Evolutionary conservation across 1,140 invertebrate genomes (phyloP), one percentile per base, ranked within the genome.

Genomic region (Hypothenemus hampei): DNA sequence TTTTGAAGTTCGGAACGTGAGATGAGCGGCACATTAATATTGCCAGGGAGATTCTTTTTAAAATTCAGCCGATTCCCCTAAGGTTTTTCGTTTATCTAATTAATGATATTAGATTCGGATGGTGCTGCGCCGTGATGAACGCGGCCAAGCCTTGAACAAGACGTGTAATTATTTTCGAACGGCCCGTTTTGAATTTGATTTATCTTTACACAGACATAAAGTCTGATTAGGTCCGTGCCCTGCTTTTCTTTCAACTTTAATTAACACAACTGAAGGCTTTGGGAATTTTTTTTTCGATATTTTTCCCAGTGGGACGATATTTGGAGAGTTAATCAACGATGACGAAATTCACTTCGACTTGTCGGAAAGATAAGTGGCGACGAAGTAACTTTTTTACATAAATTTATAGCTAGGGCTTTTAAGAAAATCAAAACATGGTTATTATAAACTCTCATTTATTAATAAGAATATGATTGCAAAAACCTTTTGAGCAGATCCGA

Each of bases 31-130:
- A 48, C 52, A 47, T 46, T 46, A 47, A 46, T 55, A 47, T 47
- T 40, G 31, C 36, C 23, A 23, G 43, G 46, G 21, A 20, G 23
- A 16, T 33, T 39, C 35, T 56, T 65, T 65, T 65, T 58, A 46
- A 61, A 62, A 67, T 64, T 62, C 57, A 40, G 36, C 49, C 56
- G 59, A 60, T 62, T 66, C 59, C 57, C 60, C 50, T 55, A 60
- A 64, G 58, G 62, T 60, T 65, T 65, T 67, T 66, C 61, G 57
- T 59, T 69, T 67, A 68, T 67, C 66, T 69, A 69, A 69, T 69
- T 69, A 69, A 69, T 61, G 65, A 69, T 69, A 67, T 69, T 68
- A 67, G 65, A 67, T 67, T 69, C 60, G 66, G 65, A 68, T 68
- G 65, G 65, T 68, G 60, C 59, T n/a, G 48, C 57, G 33, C 53